Percentiles rank a stretch among this genome's conserved stretches.
Evolutionary conservation across 2,113 vertebrate species (phyloP).

Genomic region (Bothrops jararaca): DNA sequence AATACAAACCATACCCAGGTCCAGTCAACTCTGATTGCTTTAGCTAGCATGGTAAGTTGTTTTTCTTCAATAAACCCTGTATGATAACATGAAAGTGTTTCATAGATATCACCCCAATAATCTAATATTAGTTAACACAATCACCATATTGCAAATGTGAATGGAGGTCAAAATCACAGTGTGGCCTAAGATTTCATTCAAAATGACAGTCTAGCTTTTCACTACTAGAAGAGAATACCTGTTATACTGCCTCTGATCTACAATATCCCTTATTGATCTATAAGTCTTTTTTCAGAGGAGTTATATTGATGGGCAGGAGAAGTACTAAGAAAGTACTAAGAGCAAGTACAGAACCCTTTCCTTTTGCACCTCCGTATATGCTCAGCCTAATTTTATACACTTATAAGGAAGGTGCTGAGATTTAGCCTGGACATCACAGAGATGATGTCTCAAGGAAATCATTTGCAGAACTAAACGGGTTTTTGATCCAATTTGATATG

Average conservation of each 20-base stretch:
- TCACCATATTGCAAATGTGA: background rate
- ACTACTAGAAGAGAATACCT: background rate
- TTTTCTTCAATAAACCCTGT: background rate
- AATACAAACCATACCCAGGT: slow-evolving; percentile 93
- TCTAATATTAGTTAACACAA: background rate
- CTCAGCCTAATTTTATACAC: background rate
- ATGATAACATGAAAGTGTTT: background rate
- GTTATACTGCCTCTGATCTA: background rate
- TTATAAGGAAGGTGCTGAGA: background rate
- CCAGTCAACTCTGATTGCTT: slow-evolving; percentile 85
- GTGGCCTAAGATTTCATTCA: background rate
- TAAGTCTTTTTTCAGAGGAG: background rate
- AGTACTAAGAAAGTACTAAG: too few relatives aligned
- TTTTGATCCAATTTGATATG: background rate
- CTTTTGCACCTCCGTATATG: background rate
- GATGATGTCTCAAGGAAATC: background rate
- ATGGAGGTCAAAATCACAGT: background rate
- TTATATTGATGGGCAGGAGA: background rate
- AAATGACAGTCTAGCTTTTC: background rate
- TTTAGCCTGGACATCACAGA: background rate
- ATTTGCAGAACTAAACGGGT: background rate
- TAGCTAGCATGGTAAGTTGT: slow-evolving; percentile 86
- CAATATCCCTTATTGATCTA: background rate
- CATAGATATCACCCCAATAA: background rate
- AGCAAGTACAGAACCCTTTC: background rate